A percentile compares a stretch with the other conserved stretches of the same genome.
Evolutionary conservation across 1,140 invertebrate species (phyloP).

Genomic region (Radopholus similis): DNA sequence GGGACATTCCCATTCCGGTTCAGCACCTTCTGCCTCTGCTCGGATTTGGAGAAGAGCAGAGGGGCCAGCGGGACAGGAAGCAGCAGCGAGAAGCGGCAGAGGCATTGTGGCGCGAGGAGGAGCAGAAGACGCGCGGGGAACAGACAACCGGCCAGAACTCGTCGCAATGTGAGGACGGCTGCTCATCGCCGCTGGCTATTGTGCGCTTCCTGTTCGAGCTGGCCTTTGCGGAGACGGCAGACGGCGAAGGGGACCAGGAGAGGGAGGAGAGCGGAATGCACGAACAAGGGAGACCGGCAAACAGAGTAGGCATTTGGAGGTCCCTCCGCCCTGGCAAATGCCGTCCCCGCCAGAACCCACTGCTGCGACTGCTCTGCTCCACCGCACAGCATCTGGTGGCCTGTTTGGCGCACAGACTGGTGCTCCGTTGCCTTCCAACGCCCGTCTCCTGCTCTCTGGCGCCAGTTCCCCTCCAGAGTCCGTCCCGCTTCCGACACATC

Average conservation of each 20-base stretch:
- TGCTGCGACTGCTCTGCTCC: no score
- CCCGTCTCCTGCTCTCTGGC: not conserved
- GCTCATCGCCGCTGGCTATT: not conserved
- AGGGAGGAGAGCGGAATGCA: not conserved
- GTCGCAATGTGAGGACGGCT: no score
- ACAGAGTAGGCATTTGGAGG: no score
- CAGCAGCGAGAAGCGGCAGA: not conserved
- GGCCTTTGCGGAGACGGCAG: slow-evolving; percentile 55
- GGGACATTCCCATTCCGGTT: no score
- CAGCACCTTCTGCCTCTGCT: slow-evolving; percentile 24
- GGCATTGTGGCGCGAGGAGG: not conserved
- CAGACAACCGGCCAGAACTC: not conserved
- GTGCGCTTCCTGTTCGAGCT: slow-evolving; percentile 47
- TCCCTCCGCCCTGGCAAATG: not conserved
- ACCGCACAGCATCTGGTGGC: slow-evolving; percentile 65
- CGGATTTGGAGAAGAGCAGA: not conserved
- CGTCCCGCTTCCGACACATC: slow-evolving; percentile 76
- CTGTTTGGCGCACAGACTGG: slow-evolving; percentile 60
- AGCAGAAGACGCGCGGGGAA: not conserved
- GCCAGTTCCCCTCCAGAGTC: slow-evolving; percentile 17
- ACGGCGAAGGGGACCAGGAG: slow-evolving; percentile 5
- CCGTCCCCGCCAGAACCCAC: slow-evolving; percentile 75
- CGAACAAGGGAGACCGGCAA: not conserved
- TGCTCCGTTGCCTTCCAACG: not conserved
- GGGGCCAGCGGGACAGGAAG: not conserved